Conservation (phyloP, 1,140 invertebrate genomes). For the Proctacanthus coquilletti region DNA sequence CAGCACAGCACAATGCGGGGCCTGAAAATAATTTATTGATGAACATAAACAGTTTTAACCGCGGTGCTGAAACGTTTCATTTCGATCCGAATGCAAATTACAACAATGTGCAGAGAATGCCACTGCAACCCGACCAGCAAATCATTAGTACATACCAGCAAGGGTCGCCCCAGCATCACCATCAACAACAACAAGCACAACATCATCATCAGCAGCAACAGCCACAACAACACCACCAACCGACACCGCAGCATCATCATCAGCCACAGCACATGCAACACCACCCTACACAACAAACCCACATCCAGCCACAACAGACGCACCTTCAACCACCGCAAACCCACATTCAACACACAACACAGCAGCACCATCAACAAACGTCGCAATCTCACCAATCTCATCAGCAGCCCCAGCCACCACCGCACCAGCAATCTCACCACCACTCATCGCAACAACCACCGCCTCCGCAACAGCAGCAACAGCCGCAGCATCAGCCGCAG, state of each 20-base stretch:
- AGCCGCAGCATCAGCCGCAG: conserved; percentile 8
- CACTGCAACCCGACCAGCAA: conserved; percentile 21
- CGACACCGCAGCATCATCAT: neutral
- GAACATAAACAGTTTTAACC: conserved; percentile 20
- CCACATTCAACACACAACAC: conserved; percentile 13
- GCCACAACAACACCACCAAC: neutral
- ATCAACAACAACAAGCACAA: neutral
- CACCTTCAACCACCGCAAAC: conserved; percentile 21
- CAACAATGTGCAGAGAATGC: conserved; percentile 9
- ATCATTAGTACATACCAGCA: conserved; percentile 17
- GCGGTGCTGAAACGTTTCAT: conserved; percentile 16
- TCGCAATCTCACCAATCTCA: conserved; percentile 13
- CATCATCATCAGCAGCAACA: neutral
- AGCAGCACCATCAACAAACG: conserved; percentile 4
- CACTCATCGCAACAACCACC: conserved; percentile 5
- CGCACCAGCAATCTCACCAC: conserved; percentile 7
- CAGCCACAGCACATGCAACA: conserved; percentile 13
- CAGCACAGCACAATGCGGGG: conserved; percentile 3
- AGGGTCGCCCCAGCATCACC: too few species aligned
- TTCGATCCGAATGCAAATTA: conserved; percentile 15
- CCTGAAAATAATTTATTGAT: conserved; percentile 7
- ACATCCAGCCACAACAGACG: conserved; percentile 13
- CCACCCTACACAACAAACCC: conserved; percentile 15
- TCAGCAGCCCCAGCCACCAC: conserved; percentile 8
- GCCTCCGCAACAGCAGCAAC: neutral